Evolutionary conservation across 2,888 invertebrate species (phyloP), one percentile per base, ranked within the genome.

Genomic region (Thalpophila matura): DNA sequence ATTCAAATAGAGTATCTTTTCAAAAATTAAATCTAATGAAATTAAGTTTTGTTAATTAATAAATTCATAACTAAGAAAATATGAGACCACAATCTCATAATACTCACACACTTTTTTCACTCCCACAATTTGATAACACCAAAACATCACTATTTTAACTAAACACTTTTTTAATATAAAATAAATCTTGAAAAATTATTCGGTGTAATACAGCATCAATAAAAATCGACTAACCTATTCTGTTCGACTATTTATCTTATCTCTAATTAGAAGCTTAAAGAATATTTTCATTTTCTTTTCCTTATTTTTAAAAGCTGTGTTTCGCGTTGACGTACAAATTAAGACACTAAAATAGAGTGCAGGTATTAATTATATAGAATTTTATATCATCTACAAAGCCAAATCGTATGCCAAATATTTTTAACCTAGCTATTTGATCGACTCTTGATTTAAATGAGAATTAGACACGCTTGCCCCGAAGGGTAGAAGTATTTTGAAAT

Each of bases 371-470:
- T 55, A 53, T 31, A 54, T 24, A 45, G 12, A 45, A 43, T 57
- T 42, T 42, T 29, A 62, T 60, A 40, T 51, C 64, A 76, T 77
- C 60, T 59, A 61, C 56, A 68, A 88, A 83, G 92, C 93, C 92
- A 92, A 93, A 92, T 76, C 67, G 57, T 85, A 86, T 92, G 93
- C 93, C 93, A 93, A 93, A 93, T 89, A 86, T 86, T 83, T 72
- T 79, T 77, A 80, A 81, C 51, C 62, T 81, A 80, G 69, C 64
- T 59, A 72, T 58, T 60, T 61, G 42, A 71, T 65, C 46, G 45
- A 50, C 47, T 66, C 43, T 68, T 66, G 55, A 60, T 70, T 49
- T 26, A 47, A 60, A 73, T 71, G 56, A 46, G 18, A 57, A 47
- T 27, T n/a, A 42, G 24, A 24, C 10, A 37, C 7, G 33, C 29